phyloP scores from a whole-genome alignment of 1,140 invertebrate species.

The Hylaeus anthracinus region DNA sequence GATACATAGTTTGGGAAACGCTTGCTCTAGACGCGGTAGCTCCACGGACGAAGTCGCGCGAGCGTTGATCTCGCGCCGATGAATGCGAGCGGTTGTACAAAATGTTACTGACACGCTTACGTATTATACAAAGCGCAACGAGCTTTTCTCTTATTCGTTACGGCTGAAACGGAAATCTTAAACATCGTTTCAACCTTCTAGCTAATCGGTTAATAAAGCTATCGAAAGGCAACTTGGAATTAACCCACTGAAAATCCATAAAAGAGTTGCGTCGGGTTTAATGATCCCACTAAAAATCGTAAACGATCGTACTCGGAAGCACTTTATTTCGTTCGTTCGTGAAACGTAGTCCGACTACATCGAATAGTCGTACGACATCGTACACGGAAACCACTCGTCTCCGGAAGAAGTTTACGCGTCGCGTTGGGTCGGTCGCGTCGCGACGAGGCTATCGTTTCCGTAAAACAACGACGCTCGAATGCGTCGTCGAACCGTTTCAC shows the following conservation, averaged over 20 bases:
- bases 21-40: not conserved
- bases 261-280: not conserved
- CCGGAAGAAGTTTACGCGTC: no score
- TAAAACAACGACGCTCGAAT: conserved; percentile 5
- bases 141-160: no score
- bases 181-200: no score
- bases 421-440: not conserved
- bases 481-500: not conserved
- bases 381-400: no score
- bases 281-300: not conserved
- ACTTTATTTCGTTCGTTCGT: not conserved
- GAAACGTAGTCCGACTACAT: not conserved
- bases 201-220: no score
- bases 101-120: no score
- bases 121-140: no score
- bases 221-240: not conserved
- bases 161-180: no score
- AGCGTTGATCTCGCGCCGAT: not conserved
- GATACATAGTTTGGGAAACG: not conserved
- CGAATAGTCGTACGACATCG: not conserved
- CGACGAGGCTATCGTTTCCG: not conserved
- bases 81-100: not conserved
- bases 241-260: not conserved
- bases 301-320: not conserved
- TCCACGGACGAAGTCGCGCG: not conserved